A percentile compares a stretch with the other conserved stretches of the same genome.
Evolutionary conservation across 1,140 invertebrate species (phyloP).

Genomic region (silkworm (Bombyx mori)): DNA sequence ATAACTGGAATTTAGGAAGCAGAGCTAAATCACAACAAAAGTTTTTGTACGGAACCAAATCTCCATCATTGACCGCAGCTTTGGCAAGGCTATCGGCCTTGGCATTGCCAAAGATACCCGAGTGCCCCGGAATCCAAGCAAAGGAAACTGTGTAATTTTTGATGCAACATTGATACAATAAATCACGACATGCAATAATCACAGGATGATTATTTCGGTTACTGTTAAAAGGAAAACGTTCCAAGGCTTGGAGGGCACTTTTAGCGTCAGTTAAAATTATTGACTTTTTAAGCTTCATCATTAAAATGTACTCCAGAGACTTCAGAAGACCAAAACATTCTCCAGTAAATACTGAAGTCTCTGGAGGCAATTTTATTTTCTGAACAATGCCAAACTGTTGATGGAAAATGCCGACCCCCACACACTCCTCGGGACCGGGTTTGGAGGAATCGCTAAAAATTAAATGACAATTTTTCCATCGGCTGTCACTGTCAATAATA

Average conservation of each 20-base stretch:
- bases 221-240: conserved; percentile 8
- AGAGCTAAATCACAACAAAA: no score
- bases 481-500: no score
- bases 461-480: no score
- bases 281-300: conserved; percentile 6
- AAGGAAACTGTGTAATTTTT: no score
- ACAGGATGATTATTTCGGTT: no score
- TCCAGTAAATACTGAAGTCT: conserved; percentile 7
- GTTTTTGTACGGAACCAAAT: no score
- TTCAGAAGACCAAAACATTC: conserved; percentile 9
- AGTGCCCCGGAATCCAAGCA: no score
- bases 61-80: no score
- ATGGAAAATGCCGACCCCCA: neutral
- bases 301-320: conserved; percentile 10
- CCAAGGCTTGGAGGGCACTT: conserved; percentile 8
- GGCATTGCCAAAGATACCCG: no score
- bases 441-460: neutral
- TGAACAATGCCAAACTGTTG: neutral
- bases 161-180: neutral
- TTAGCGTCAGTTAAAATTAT: conserved; percentile 11
- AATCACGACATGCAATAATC: neutral
- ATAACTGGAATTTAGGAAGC: neutral
- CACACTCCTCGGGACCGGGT: neutral
- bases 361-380: neutral
- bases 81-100: no score